A percentile compares a stretch with the other conserved stretches of the same genome.
phyloP scores from a whole-genome alignment of 2,113 vertebrate species.

The Ceuthmochares aereus region DNA sequence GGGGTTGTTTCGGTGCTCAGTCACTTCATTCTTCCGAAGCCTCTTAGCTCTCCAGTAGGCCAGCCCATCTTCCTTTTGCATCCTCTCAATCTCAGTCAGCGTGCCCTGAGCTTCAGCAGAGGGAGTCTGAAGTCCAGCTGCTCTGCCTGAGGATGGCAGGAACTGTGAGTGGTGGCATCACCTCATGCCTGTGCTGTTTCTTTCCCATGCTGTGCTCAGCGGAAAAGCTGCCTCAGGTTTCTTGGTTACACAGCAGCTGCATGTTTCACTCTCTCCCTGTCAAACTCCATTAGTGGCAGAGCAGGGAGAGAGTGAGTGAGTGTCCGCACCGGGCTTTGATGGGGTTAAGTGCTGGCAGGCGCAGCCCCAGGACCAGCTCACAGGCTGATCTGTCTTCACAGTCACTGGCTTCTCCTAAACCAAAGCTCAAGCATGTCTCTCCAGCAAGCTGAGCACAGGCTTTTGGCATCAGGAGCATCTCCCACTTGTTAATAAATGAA shows the following conservation, averaged over 20 bases:
- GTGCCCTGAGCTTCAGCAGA: not conserved
- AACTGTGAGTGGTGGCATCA: not conserved
- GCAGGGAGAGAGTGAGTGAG: no score
- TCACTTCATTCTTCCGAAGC: not conserved
- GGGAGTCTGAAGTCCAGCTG: not conserved
- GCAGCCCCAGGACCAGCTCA: not conserved
- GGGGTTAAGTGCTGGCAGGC: not conserved
- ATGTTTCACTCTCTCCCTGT: not conserved
- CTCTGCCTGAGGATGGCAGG: not conserved
- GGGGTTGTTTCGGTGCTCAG: not conserved
- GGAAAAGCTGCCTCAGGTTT: not conserved
- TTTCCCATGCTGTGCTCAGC: not conserved
- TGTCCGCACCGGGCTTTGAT: fast-evolving
- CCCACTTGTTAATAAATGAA: not conserved
- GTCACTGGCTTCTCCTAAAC: not conserved
- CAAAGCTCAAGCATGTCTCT: not conserved
- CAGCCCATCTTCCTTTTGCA: not conserved
- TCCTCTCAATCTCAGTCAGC: not conserved
- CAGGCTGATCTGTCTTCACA: fast-evolving
- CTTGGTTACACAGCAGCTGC: not conserved
- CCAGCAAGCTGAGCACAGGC: not conserved
- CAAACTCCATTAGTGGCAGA: not conserved
- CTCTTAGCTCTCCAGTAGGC: not conserved
- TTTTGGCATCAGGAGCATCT: not conserved
- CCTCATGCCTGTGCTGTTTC: fast-evolving